Evolutionary conservation across 2,797 vertebrate species (phyloP).

Genomic region (Sphenopsis melanotis): DNA sequence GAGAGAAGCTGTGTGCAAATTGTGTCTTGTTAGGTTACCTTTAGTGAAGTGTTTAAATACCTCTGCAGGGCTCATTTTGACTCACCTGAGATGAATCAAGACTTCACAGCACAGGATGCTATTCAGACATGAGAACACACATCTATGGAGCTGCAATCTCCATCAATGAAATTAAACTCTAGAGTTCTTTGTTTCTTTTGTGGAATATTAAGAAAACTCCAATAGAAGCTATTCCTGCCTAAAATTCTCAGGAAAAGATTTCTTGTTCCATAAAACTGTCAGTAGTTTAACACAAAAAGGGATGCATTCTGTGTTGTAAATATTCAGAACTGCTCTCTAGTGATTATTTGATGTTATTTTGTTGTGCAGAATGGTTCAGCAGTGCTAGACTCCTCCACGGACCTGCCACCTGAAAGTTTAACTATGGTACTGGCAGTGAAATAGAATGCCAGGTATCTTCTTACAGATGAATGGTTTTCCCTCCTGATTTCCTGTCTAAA

Average conservation of each 20-base stretch:
- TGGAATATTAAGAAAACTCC: background rate
- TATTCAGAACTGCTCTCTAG: background rate
- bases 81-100: background rate
- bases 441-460: background rate
- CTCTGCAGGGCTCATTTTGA: background rate
- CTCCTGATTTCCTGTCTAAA: background rate
- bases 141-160: background rate
- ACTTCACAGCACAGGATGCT: background rate
- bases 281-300: background rate
- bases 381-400: background rate
- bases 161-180: background rate
- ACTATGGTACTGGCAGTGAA: background rate
- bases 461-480: background rate
- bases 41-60: background rate
- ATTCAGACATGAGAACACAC: background rate
- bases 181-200: background rate
- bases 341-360: background rate
- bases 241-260: background rate
- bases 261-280: background rate
- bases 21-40: background rate
- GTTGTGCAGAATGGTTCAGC: background rate
- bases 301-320: background rate
- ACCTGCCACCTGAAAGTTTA: background rate
- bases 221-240: background rate
- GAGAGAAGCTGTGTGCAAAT: background rate